A percentile compares a stretch with the other conserved stretches of the same genome.
Evolutionary conservation across 2,888 invertebrate genomes (phyloP).

Genomic region (Orthonychiurus folsomi): DNA sequence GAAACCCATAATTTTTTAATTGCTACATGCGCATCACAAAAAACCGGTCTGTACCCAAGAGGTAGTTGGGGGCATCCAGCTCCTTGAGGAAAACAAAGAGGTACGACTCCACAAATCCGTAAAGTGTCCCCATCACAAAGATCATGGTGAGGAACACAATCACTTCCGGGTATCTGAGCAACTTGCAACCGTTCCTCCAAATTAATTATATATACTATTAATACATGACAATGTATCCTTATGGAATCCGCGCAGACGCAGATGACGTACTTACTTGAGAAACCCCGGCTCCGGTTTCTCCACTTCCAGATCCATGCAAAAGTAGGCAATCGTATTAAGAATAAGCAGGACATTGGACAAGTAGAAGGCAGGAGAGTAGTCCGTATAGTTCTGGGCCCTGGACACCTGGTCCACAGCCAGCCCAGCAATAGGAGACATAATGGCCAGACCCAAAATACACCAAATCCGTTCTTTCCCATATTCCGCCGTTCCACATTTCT

Average conservation of each 20-base stretch:
- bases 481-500: conserved; percentile 65
- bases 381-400: conserved; percentile 51
- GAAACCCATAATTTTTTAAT: conserved; percentile 20
- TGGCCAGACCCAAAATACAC: conserved; percentile 57
- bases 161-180: conserved; percentile 58
- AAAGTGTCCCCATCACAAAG: conserved; percentile 72
- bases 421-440: conserved; percentile 58
- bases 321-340: conserved; percentile 63
- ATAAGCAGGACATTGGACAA: conserved; percentile 64
- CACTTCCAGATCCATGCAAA: conserved; percentile 65
- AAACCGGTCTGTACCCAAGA: conserved; percentile 55
- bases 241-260: neutral
- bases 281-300: conserved; percentile 36
- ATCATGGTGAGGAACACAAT: conserved; percentile 71
- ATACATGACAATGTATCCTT: no score
- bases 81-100: conserved; percentile 76
- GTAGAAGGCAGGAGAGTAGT: conserved; percentile 82
- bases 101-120: conserved; percentile 84
- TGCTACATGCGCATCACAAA: conserved; percentile 11
- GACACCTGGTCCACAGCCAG: conserved; percentile 59
- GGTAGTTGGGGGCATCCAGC: conserved; percentile 70
- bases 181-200: conserved; percentile 26
- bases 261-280: conserved; percentile 24
- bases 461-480: conserved; percentile 71
- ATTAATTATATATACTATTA: neutral